Evolutionary conservation across 2,797 vertebrate species (phyloP).

Genomic region (Scolopax bukidnonensis): DNA sequence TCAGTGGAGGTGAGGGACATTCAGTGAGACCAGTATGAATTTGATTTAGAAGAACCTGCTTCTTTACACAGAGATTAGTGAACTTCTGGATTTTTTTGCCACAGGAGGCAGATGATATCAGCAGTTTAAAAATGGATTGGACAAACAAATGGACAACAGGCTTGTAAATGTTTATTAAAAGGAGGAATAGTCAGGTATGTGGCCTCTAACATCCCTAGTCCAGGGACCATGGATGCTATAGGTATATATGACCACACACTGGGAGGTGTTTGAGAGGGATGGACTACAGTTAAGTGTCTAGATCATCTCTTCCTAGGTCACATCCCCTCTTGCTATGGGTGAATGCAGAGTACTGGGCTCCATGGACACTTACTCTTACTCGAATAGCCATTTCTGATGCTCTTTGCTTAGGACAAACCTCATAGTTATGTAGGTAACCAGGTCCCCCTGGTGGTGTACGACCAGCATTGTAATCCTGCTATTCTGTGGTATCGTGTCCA

Average conservation of each 20-base stretch:
- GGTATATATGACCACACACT: background rate
- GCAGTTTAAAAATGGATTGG: background rate
- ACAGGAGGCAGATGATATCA: background rate
- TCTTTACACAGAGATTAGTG: background rate
- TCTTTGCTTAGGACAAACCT: background rate
- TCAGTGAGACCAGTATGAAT: background rate
- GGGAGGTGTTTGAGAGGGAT: background rate
- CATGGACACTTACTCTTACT: background rate
- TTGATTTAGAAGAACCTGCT: background rate
- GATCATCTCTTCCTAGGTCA: background rate
- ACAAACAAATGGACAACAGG: background rate
- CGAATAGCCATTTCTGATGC: background rate
- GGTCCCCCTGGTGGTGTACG: conserved; percentile 51
- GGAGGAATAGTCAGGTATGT: background rate
- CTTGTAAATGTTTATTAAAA: background rate
- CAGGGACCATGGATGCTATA: background rate
- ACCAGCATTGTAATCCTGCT: background rate
- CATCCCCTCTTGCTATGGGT: background rate
- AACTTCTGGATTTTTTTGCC: background rate
- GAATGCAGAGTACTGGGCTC: background rate
- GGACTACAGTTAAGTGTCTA: background rate
- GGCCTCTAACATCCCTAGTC: background rate
- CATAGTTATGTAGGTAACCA: background rate
- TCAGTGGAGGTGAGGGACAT: background rate
- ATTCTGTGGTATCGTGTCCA: accelerated